phyloP scores from a whole-genome alignment of 2,888 invertebrate genomes.

The Oligia strigilis region DNA sequence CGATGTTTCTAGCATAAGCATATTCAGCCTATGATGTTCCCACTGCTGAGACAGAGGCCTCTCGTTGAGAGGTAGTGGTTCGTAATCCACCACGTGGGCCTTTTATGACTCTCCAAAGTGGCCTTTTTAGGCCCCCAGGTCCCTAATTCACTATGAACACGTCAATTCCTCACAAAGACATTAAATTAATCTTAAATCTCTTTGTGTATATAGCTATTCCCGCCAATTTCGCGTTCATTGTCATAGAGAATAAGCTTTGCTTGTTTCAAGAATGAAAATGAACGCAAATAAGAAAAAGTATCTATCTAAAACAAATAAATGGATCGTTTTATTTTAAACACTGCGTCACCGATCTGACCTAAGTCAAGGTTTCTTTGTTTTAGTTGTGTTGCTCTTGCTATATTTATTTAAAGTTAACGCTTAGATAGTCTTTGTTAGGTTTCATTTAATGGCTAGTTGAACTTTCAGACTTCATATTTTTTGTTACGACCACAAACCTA shows the following conservation, averaged over 20 bases:
- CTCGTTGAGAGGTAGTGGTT: no score
- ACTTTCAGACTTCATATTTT: conserved; percentile 1
- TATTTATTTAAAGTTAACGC: conserved; percentile 2
- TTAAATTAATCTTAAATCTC: no score
- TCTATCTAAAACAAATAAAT: neutral
- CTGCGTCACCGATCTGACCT: conserved; percentile 2
- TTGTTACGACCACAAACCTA: neutral
- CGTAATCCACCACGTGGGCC: no score
- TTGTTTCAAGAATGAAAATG: neutral
- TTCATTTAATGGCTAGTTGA: conserved; percentile 20
- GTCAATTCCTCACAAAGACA: no score
- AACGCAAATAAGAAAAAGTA: neutral
- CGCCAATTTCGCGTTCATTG: no score
- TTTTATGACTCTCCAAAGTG: no score
- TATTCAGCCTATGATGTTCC: no score
- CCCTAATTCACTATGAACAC: no score
- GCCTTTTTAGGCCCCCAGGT: no score
- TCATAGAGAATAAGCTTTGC: no score
- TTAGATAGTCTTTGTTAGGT: conserved; percentile 10
- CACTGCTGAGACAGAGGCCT: no score
- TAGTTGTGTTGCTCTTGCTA: neutral
- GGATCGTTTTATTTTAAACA: neutral
- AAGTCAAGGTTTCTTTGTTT: conserved; percentile 30
- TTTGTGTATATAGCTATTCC: no score
- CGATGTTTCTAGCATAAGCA: neutral